phyloP scores from a whole-genome alignment of 2,888 invertebrate species.

The Drosophila emarginata region DNA sequence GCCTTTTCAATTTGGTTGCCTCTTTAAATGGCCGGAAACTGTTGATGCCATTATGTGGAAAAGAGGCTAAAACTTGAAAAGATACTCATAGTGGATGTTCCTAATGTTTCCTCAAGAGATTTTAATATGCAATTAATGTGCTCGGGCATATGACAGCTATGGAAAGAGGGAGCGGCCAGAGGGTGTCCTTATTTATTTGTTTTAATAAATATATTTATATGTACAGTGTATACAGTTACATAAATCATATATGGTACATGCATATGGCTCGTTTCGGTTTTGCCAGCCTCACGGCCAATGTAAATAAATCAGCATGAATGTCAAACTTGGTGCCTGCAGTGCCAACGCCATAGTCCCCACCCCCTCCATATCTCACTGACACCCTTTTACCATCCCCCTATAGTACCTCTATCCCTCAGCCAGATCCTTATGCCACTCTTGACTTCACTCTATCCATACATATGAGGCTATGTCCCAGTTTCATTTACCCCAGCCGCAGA shows the following conservation, averaged over 20 bases:
- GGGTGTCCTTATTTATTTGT: conserved; percentile 46
- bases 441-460: conserved; percentile 29
- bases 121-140: conserved; percentile 70
- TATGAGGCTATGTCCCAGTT: conserved; percentile 16
- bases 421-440: neutral
- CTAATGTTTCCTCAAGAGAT: conserved; percentile 62
- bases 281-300: conserved; percentile 10
- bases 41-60: conserved; percentile 40
- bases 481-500: conserved; percentile 5
- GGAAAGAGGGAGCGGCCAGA: neutral
- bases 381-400: neutral
- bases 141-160: conserved; percentile 23
- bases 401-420: too few species aligned
- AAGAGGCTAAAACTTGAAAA: conserved; percentile 8
- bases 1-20: neutral
- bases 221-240: conserved; percentile 37
- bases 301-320: conserved; percentile 63
- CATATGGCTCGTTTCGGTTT: conserved; percentile 7
- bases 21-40: conserved; percentile 50
- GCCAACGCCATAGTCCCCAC: neutral
- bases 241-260: conserved; percentile 36
- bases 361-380: neutral
- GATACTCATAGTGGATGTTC: conserved; percentile 39
- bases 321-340: conserved; percentile 25
- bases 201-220: conserved; percentile 45